Evolutionary conservation across 2,888 invertebrate species (phyloP), one percentile per base, ranked within the genome.

Genomic region (Thymelicus acteon): DNA sequence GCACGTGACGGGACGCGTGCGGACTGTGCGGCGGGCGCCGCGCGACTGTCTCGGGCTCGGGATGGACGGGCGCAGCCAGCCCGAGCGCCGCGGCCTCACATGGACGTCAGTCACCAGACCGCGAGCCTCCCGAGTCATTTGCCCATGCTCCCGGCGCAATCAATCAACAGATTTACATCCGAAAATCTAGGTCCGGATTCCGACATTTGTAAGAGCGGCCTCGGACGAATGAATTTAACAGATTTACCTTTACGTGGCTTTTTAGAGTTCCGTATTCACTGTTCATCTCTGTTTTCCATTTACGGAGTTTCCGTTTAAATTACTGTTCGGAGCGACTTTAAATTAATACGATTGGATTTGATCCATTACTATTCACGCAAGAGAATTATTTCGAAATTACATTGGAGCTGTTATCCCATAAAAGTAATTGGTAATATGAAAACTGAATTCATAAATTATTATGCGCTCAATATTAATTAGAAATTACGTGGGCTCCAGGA

Each of bases 1-100:
- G 67, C 67, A 60, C 68, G 52, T 37, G 13, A 44, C 48, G 44
- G 66, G 52, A 67, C 66, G 69, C 80, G 78, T 76, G 74, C 79
- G 71, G 49, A 62, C 73, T n/a, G 69, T 71, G 81, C 85, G 89
- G 82, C 86, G 80, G 76, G 77, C 77, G 87, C 84, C 88, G 86
- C 88, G 83, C 82, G 85, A 89, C 90, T 89, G 87, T 76, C 78
- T 77, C 77, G 66, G 37, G 67, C 31, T 31, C 31, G 31, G 31
- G 31, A 31, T 31, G 31, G 31, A 31, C 31, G 31, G 2, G 31
- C 31, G 5, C 31, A 3, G 31, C 19, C 19, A 3, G 44, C 44
- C 7, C 8, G 7, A 0, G 1, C 10, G 74, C 61, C 37, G 48
- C 73, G 73, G 44, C 49, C 60, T 49, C 40, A 60, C 49, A 60